Evolutionary conservation across 2,888 invertebrate genomes (phyloP).

Genomic region (Mallateleia sp.): DNA sequence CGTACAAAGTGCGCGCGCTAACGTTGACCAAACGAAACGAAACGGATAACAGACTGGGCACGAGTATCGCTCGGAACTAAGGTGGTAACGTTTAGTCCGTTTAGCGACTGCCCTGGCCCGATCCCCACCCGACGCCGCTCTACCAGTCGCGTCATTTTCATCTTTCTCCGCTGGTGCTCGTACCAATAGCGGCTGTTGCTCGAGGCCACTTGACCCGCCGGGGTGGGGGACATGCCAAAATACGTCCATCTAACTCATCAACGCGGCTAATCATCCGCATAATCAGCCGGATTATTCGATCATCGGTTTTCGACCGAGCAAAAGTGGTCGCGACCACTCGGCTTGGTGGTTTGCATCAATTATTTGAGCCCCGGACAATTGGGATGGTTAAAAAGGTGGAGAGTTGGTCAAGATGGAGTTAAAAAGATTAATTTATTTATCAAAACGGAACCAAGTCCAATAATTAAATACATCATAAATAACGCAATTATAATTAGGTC

Average conservation of each 20-base stretch:
- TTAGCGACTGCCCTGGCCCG: conserved; percentile 13
- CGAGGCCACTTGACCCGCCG: not conserved
- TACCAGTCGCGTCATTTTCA: conserved; percentile 49
- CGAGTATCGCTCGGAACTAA: not conserved
- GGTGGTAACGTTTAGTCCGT: not conserved
- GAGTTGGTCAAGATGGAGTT: too few relatives aligned
- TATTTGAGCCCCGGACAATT: too few relatives aligned
- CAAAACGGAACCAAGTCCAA: too few relatives aligned
- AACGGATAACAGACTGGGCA: not conserved
- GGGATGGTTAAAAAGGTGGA: too few relatives aligned
- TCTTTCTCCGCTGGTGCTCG: conserved; percentile 15
- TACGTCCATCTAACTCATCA: conserved; percentile 19
- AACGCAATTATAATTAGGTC: too few relatives aligned
- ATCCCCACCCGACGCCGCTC: not conserved
- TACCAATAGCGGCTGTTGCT: conserved; percentile 5
- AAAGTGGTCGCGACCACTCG: too few relatives aligned
- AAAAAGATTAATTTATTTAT: too few relatives aligned
- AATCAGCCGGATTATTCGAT: too few relatives aligned
- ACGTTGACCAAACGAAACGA: not conserved
- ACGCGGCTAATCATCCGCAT: too few relatives aligned
- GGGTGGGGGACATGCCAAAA: conserved; percentile 23
- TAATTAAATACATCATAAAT: too few relatives aligned
- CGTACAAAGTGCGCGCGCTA: not conserved
- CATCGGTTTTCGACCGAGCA: too few relatives aligned
- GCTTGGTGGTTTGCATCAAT: too few relatives aligned